A percentile compares a stretch with the other conserved stretches of the same genome.
Evolutionary conservation across 2,888 invertebrate species (phyloP).

Genomic region (Alviniconcha strummeri): DNA sequence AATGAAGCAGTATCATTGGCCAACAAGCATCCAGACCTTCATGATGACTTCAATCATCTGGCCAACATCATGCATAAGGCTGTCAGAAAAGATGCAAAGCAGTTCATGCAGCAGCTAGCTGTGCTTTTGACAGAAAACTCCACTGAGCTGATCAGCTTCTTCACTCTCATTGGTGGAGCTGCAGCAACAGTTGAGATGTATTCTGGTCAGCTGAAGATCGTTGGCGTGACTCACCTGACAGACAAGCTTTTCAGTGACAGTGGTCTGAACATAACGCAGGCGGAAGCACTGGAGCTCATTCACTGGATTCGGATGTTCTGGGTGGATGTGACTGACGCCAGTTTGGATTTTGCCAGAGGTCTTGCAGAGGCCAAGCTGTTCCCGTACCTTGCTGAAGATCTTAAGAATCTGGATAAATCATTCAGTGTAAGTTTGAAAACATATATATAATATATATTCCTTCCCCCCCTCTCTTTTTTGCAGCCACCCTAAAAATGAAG

Average conservation of each 20-base stretch:
- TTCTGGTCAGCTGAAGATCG: background rate
- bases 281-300: background rate
- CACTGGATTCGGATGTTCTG: background rate
- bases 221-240: background rate
- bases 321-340: slow-evolving; percentile 20
- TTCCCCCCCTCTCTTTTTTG: no score
- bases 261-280: background rate
- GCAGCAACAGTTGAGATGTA: slow-evolving; percentile 7
- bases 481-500: no score
- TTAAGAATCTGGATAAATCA: slow-evolving; percentile 7
- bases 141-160: background rate
- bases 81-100: background rate
- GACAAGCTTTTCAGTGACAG: background rate
- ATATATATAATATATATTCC: background rate
- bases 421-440: background rate
- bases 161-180: slow-evolving; percentile 17
- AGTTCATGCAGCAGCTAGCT: background rate
- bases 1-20: background rate
- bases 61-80: slow-evolving; percentile 14
- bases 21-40: background rate
- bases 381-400: slow-evolving; percentile 8
- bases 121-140: background rate
- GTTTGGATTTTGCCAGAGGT: slow-evolving; percentile 10
- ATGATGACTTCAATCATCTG: background rate
- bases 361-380: background rate